Evolutionary conservation across 2,797 vertebrate genomes (phyloP).

Genomic region (Coranthus polyacanthus): DNA sequence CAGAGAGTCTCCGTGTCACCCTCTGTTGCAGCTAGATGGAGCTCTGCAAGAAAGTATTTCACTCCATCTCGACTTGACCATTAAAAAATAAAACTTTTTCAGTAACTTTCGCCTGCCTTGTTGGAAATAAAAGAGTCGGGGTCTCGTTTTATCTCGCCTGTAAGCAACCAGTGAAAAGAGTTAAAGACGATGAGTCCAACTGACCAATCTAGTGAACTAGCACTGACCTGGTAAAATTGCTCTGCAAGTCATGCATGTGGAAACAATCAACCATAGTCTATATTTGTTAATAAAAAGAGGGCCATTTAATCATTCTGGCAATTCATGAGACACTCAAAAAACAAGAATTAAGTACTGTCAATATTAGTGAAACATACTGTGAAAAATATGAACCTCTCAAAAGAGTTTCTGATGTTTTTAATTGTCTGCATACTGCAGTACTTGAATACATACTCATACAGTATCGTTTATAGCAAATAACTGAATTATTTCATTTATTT

Average conservation of each 20-base stretch:
- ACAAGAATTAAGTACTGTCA: conserved; percentile 68
- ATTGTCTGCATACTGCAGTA: conserved; percentile 88
- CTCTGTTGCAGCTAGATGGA: conserved; percentile 9
- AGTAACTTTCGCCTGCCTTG: conserved; percentile 1
- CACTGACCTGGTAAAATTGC: conserved; percentile 53
- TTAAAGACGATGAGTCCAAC: conserved; percentile 37
- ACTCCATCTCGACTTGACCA: conserved; percentile 5
- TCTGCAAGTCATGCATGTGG: conserved; percentile 70
- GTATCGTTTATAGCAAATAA: conserved; percentile 89
- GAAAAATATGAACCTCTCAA: conserved; percentile 80
- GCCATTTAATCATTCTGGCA: conserved; percentile 72
- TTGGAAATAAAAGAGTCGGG: conserved; percentile 42
- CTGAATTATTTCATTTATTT: conserved; percentile 87
- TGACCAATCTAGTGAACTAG: conserved; percentile 25
- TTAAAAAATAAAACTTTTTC: conserved; percentile 2
- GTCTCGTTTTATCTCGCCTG: conserved; percentile 37
- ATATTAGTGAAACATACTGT: conserved; percentile 80
- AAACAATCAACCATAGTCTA: conserved; percentile 59
- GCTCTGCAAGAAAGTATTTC: conserved; percentile 9
- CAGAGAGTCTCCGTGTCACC: neutral
- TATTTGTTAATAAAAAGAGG: conserved; percentile 74
- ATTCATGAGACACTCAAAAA: conserved; percentile 74
- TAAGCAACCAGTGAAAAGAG: conserved; percentile 37
- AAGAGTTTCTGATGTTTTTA: conserved; percentile 82
- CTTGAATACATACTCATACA: conserved; percentile 88